These are phyloP conservation scores for Bruchidius siliquastri DNA, from an alignment of 2,888 invertebrate genomes.

Conservation along the genomic window DNA sequence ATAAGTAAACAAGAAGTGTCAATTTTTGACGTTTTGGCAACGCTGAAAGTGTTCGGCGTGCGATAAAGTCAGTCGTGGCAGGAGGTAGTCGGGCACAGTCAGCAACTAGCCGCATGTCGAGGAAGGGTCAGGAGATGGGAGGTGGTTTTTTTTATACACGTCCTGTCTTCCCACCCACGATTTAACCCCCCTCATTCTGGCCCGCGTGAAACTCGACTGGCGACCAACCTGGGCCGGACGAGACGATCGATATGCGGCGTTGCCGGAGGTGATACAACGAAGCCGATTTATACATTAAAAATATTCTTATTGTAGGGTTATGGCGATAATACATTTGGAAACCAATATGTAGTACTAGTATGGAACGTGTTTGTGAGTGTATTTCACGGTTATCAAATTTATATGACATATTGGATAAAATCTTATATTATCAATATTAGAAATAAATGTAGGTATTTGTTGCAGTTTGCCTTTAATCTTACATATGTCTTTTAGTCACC, in stretches of 20 bases:
- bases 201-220: neutral
- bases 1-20: too few relatives aligned
- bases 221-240: neutral
- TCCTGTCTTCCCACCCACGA: neutral
- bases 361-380: too few relatives aligned
- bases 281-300: neutral
- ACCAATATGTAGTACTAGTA: neutral
- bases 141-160: neutral
- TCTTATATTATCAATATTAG: too few relatives aligned
- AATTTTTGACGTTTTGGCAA: neutral
- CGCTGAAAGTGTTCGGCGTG: neutral
- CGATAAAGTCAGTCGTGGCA: neutral
- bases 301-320: too few relatives aligned
- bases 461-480: too few relatives aligned
- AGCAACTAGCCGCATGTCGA: neutral
- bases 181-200: neutral
- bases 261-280: constrained; percentile 17
- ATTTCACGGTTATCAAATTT: too few relatives aligned
- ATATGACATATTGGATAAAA: too few relatives aligned
- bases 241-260: constrained; percentile 31
- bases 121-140: neutral
- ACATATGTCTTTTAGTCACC: too few relatives aligned
- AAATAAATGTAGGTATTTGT: too few relatives aligned
- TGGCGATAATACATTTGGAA: neutral
- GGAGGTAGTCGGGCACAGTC: neutral